These are phyloP conservation scores for Fistularia tabacaria DNA, from an alignment of 2,797 vertebrate species.

Conservation along the genomic window DNA sequence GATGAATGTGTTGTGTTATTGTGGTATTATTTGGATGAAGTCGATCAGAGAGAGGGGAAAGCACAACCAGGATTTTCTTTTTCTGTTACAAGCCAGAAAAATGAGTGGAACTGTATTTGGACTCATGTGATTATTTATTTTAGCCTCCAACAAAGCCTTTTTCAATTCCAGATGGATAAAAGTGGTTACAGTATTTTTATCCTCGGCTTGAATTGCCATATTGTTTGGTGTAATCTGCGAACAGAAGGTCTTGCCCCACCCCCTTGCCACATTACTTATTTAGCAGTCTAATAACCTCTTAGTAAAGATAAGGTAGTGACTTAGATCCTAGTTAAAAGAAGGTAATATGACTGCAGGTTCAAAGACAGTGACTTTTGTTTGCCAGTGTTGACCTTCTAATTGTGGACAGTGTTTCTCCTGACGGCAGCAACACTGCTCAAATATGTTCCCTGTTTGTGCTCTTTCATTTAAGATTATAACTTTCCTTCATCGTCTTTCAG, in stretches of 20 bases:
- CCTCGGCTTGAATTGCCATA: background rate
- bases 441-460: no score
- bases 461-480: no score
- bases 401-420: no score
- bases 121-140: background rate
- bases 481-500: no score
- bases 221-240: background rate
- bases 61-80: conserved; percentile 3
- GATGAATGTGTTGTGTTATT: conserved; percentile 48
- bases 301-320: no score
- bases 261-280: background rate
- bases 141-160: conserved; percentile 1
- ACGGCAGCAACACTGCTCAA: no score
- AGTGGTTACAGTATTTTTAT: background rate
- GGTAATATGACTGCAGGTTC: no score
- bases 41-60: conserved; percentile 35
- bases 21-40: conserved; percentile 46
- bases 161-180: background rate
- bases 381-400: no score
- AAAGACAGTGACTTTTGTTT: no score
- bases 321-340: no score
- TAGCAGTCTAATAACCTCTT: no score
- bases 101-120: background rate
- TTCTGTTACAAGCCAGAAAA: background rate
- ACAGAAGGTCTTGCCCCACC: background rate